Evolutionary conservation across 2,888 invertebrate species (phyloP).

Genomic region (Trachelus tabidus): DNA sequence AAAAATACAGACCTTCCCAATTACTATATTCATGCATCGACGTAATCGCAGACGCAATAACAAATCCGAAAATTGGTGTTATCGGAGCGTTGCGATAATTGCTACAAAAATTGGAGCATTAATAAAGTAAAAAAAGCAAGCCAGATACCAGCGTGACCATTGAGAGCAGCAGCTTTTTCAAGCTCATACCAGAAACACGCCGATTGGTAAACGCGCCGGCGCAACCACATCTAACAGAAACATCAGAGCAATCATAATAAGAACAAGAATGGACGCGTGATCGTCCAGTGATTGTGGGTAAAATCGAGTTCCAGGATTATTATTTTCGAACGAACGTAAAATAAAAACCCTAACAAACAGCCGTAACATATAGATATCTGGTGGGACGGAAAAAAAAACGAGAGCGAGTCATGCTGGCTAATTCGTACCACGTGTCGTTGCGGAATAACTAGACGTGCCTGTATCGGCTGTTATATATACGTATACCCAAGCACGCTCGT

Average conservation of each 20-base stretch:
- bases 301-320: neutral
- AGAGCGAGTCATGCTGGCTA: neutral
- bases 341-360: neutral
- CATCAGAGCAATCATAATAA: neutral
- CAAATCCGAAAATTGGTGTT: neutral
- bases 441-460: neutral
- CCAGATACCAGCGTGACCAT: neutral
- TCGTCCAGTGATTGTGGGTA: neutral
- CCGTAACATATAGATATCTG: neutral
- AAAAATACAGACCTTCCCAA: too few species aligned
- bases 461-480: neutral
- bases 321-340: neutral
- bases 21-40: too few species aligned
- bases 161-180: neutral
- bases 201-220: neutral
- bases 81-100: neutral
- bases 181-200: neutral
- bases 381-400: neutral
- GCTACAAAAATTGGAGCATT: neutral
- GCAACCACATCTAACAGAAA: neutral
- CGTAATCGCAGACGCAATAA: too few species aligned
- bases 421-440: neutral
- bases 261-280: neutral
- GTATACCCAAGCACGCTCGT: neutral
- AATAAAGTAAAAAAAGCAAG: neutral